Evolutionary conservation across 1,140 invertebrate species (phyloP), one percentile per base, ranked within the genome.

Genomic region (Pantala flavescens): DNA sequence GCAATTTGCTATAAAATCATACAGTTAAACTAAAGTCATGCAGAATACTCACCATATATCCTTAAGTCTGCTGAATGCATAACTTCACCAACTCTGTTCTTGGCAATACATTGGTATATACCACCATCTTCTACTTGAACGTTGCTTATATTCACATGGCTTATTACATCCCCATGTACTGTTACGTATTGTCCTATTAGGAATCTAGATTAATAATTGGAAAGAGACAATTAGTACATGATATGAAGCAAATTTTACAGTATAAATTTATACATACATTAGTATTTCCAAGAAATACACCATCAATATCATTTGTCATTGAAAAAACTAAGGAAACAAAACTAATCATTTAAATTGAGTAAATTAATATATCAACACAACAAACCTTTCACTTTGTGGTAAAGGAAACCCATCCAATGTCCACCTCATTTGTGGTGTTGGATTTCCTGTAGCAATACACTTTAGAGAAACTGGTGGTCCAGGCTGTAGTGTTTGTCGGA

Each of bases 361-460:
- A 5, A 36, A 36, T 36, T 36, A 36, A 36, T 36, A 5, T 36
- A 2, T 36, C 28, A 9, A 5, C 28, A 36, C 28, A n/a, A n/a
- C n/a, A 36, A 19, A 82, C 81, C 81, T 78, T 75, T 82, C 81
- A 43, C 76, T 80, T 19, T 80, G 77, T 23, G 82, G 80, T 3
- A 87, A 75, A 16, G 80, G 78, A 74, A 82, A 82, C 23, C 82
- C 86, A 77, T 88, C 87, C 23, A 87, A 78, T 7, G 81, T 80
- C 87, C 87, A 88, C 7, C 79, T 82, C 28, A 88, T 83, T 28
- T 80, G 81, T 1, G 87, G 87, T 0, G 87, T 87, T 0, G 85
- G 87, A 76, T 86, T 87, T 19, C 87, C 87, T 0, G 84, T 82
- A 1, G 86, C 87, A 19, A 83, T 83, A 79, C 88, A 89, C 75